A percentile compares a stretch with the other conserved stretches of the same genome.
phyloP scores from a whole-genome alignment of 2,888 invertebrate genomes.

The Schizaphis graminum region DNA sequence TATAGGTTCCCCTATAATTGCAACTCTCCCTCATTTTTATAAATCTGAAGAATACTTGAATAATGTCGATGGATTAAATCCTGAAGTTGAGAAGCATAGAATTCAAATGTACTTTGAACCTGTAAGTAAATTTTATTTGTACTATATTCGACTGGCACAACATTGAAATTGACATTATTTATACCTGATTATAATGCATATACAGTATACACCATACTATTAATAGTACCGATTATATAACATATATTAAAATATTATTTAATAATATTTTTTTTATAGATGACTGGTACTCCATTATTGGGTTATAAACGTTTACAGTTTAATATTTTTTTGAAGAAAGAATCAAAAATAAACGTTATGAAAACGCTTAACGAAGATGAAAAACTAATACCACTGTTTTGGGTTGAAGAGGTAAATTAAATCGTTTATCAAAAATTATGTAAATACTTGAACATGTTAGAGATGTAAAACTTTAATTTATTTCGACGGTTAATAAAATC shows the following conservation, averaged over 20 bases:
- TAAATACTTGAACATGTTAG: neutral
- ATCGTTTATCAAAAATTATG: neutral
- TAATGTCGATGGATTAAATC: slow-evolving; percentile 77
- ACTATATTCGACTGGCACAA: neutral
- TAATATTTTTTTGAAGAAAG: slow-evolving; percentile 77
- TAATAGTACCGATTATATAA: neutral
- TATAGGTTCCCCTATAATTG: slow-evolving; percentile 79
- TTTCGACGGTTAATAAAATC: neutral
- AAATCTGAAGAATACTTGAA: slow-evolving; percentile 73
- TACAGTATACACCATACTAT: neutral
- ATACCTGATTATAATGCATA: neutral
- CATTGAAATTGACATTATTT: neutral
- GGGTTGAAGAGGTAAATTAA: slow-evolving; percentile 81
- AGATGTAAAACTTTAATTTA: neutral
- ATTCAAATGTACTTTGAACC: slow-evolving; percentile 85
- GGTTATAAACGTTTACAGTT: slow-evolving; percentile 84
- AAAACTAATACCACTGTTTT: slow-evolving; percentile 80
- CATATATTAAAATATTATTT: neutral
- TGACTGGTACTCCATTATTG: slow-evolving; percentile 81
- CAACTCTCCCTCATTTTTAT: slow-evolving; percentile 83
- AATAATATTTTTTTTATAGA: slow-evolving; percentile 71
- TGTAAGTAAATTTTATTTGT: slow-evolving; percentile 72
- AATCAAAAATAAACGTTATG: slow-evolving; percentile 78
- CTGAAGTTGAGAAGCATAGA: slow-evolving; percentile 80
- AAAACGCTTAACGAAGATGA: slow-evolving; percentile 75